phyloP scores from a whole-genome alignment of 1,140 invertebrate species.

The Solenopsis invicta region DNA sequence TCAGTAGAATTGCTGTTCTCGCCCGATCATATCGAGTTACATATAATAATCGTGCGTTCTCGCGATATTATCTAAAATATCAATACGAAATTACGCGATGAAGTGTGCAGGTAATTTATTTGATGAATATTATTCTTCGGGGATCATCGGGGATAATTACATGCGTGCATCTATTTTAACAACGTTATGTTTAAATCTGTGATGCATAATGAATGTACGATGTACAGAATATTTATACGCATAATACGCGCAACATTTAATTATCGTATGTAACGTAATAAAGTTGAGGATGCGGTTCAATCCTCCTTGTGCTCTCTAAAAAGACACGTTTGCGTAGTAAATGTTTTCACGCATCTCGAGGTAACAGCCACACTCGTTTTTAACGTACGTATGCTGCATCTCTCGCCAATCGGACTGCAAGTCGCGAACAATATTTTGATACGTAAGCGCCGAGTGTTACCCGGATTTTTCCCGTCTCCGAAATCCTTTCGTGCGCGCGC shows the following conservation, averaged over 20 bases:
- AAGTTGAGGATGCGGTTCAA: not conserved
- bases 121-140: slow-evolving; percentile 1
- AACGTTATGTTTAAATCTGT: not conserved
- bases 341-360: not conserved
- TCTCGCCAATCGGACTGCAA: not conserved
- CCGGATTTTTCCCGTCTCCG: slow-evolving; percentile 45
- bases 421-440: slow-evolving; percentile 7
- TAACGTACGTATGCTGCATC: not conserved
- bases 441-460: not conserved
- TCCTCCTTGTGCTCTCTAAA: not conserved
- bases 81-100: slow-evolving; percentile 1
- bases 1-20: not conserved
- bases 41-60: slow-evolving; percentile 4
- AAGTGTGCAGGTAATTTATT: not conserved
- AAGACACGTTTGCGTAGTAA: not conserved
- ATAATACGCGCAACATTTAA: not conserved
- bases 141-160: not conserved
- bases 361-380: not conserved
- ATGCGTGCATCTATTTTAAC: not conserved
- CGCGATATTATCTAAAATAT: not conserved
- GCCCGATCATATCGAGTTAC: slow-evolving; percentile 1
- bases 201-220: not conserved
- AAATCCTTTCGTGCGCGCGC: slow-evolving; percentile 55
- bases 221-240: not conserved
- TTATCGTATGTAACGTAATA: not conserved